Evolutionary conservation across 2,113 vertebrate species (phyloP).

Genomic region (Odocoileus hemionus): DNA sequence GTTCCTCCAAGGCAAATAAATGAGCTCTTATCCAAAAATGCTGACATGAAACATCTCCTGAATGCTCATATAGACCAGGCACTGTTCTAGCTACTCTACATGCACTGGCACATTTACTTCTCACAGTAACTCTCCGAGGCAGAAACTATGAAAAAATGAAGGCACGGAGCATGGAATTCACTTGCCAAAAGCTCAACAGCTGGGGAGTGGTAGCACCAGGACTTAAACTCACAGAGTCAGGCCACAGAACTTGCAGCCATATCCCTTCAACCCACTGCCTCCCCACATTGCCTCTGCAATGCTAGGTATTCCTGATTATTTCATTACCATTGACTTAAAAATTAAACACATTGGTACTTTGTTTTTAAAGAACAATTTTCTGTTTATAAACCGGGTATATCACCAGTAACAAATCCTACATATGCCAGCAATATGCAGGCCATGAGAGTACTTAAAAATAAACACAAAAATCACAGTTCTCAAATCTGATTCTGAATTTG

Average conservation of each 20-base stretch:
- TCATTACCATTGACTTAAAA: not conserved
- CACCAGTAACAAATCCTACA: conserved; percentile 28
- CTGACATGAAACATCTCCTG: not conserved
- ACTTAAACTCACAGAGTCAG: not conserved
- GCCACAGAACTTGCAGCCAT: not conserved
- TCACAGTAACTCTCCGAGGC: not conserved
- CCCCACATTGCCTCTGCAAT: not conserved
- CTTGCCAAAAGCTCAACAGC: not conserved
- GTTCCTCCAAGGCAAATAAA: not conserved
- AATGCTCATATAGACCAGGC: not conserved
- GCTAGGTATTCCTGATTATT: not conserved
- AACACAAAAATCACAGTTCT: conserved; percentile 58
- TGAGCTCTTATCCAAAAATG: not conserved
- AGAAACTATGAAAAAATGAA: not conserved
- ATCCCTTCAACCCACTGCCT: not conserved
- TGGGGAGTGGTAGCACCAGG: not conserved
- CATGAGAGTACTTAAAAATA: conserved; percentile 57
- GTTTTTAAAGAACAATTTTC: conserved; percentile 37
- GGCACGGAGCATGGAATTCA: not conserved
- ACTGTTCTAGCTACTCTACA: no score
- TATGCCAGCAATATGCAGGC: conserved; percentile 44
- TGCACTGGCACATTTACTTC: not conserved
- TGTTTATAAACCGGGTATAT: conserved; percentile 51
- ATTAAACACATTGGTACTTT: not conserved
- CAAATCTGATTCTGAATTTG: conserved; percentile 46